These are phyloP conservation scores for Heterocephalus glaber DNA, from an alignment of 2,113 vertebrate species.

Conservation along the genomic window DNA sequence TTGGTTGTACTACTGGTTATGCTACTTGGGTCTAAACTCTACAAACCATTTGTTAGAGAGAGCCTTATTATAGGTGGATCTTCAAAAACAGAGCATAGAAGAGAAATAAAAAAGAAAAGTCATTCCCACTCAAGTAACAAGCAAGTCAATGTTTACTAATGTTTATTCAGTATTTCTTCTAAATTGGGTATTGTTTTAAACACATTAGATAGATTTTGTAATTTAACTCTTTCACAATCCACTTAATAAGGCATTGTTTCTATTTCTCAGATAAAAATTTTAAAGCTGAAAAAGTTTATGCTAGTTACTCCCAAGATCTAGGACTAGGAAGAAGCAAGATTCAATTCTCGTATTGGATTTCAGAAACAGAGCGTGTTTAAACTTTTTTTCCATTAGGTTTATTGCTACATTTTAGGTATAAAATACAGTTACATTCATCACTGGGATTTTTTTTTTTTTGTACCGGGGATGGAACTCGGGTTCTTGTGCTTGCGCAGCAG, in stretches of 20 bases:
- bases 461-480: no score
- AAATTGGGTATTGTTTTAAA: background rate
- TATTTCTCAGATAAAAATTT: constrained; percentile 29
- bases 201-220: background rate
- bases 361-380: background rate
- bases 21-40: background rate
- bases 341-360: background rate
- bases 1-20: background rate
- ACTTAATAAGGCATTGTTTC: background rate
- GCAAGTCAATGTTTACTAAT: background rate
- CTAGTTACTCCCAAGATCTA: background rate
- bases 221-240: background rate
- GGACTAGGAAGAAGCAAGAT: background rate
- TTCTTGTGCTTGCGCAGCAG: no score
- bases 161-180: background rate
- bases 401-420: no score
- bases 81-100: background rate
- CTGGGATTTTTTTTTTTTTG: no score
- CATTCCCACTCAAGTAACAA: background rate
- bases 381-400: no score
- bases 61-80: background rate
- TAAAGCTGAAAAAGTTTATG: background rate
- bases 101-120: background rate
- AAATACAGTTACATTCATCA: no score
- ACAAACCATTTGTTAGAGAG: background rate